Evolutionary conservation across 2,113 vertebrate genomes (phyloP), one percentile per base, ranked within the genome.

Genomic region (Takifugu flavidus): DNA sequence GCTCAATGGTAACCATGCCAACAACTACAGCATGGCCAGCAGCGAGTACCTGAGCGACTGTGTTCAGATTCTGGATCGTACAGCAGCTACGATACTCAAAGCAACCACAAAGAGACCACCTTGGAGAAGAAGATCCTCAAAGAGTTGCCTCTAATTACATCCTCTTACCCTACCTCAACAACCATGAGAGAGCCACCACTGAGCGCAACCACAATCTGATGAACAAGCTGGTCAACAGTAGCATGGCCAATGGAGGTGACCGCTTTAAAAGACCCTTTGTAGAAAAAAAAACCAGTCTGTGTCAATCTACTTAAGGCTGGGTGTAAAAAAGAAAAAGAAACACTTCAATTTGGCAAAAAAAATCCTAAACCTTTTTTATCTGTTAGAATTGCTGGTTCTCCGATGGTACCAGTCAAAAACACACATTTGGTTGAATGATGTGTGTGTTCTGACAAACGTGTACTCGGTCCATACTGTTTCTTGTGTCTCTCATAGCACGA

Each of bases 1-100:
- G n/a, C 96, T 99, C 84, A 99, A 99, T 88, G 97, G 97, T 91
- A 98, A 97, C 94, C 96, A 99, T 65, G 94, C 91, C 88, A 99
- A 98, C 91, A 98, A 94, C 91, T 99, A 98, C 91, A 96, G 91
- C 89, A 93, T 98, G 86, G 94, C 94, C 87, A 92, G 94, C 83
- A 90, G 95, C 26, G 96, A 99, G 83, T 99, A 98, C 92, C 85
- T 99, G 91, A 95, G 94, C 75, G 96, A 98, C 93, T 95, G 96
- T 81, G 95, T 96, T 87, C 95, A 97, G 91, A 96, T 97, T 56
- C 90, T 98, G 64, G 96, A 98, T 86, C 93, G 93, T 2, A 92
- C 66, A 75, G 86, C 0, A 93, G 94, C 79, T 98, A 98, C 80
- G 78, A 89, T 61, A 90, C 89, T 28, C 87, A 88, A 59, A 39